Conservation (phyloP, 2,888 invertebrate species). For the Acanthosepion pharaonis region DNA sequence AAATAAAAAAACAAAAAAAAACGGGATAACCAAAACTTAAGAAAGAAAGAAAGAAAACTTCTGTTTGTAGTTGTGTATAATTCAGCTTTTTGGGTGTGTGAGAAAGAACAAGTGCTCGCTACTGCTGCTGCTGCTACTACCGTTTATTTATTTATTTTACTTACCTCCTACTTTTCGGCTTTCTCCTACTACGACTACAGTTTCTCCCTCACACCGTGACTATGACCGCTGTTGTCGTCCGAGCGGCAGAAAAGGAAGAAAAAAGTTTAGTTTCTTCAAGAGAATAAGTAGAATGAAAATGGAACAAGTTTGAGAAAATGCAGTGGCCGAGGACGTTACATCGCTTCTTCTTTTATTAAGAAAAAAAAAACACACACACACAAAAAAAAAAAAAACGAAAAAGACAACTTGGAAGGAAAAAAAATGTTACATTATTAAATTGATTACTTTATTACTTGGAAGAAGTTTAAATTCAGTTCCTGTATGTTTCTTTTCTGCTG, state of each 20-base stretch:
- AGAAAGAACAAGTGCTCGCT: background rate
- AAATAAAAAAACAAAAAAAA: too few species aligned
- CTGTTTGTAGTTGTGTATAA: background rate
- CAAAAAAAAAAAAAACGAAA: too few species aligned
- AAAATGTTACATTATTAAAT: background rate
- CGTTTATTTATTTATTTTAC: background rate
- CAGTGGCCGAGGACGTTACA: too few species aligned
- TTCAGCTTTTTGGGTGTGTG: conserved; percentile 5
- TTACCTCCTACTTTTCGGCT: background rate
- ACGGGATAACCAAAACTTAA: too few species aligned
- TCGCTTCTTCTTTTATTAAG: too few species aligned
- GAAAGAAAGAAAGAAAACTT: too few species aligned
- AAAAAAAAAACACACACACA: too few species aligned
- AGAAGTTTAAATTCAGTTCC: background rate
- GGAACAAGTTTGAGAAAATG: background rate
- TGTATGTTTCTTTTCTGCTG: background rate
- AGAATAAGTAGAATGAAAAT: background rate
- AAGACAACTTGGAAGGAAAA: background rate
- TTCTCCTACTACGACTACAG: background rate
- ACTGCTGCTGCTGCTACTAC: background rate
- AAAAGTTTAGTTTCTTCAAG: background rate
- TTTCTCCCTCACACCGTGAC: background rate
- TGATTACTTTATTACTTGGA: background rate
- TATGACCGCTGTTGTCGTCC: background rate
- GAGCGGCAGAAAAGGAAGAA: background rate